A percentile compares a stretch with the other conserved stretches of the same genome.
These are phyloP conservation scores for Tachycineta bicolor DNA, from an alignment of 2,113 vertebrate species.

Conservation along the genomic window DNA sequence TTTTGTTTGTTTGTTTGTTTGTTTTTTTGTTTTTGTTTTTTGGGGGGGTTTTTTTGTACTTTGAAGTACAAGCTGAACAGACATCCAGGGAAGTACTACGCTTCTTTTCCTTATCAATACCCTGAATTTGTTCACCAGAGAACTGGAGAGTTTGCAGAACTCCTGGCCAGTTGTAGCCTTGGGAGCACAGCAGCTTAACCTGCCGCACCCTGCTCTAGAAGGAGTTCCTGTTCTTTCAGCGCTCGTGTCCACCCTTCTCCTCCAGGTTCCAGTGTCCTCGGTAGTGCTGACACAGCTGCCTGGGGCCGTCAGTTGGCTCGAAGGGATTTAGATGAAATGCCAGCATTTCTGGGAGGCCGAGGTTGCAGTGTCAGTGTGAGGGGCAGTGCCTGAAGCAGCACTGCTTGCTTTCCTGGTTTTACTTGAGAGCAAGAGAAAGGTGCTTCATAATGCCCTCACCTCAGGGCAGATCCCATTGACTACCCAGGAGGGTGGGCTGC, in stretches of 20 bases:
- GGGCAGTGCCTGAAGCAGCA: fast-evolving
- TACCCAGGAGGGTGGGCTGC: background rate
- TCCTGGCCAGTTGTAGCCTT: background rate
- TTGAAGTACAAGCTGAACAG: background rate
- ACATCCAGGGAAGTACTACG: background rate
- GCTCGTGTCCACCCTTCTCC: background rate
- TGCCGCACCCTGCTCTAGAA: background rate
- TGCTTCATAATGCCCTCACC: background rate
- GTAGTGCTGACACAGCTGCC: background rate
- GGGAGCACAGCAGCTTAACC: background rate
- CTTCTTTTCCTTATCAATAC: background rate
- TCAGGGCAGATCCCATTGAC: background rate
- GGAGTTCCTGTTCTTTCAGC: background rate
- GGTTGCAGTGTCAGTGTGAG: fast-evolving
- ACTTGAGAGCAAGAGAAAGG: background rate
- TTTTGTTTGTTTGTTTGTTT: too few species aligned
- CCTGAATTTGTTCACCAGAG: background rate
- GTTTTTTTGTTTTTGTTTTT: too few species aligned
- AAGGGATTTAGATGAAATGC: background rate
- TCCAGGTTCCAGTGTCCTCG: fast-evolving
- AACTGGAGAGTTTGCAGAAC: background rate
- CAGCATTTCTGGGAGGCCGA: background rate
- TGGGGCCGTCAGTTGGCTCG: fast-evolving
- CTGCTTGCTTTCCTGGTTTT: background rate
- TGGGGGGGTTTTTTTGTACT: background rate